These are phyloP conservation scores for Idaea biselata DNA, from an alignment of 2,888 invertebrate genomes.

Conservation along the genomic window DNA sequence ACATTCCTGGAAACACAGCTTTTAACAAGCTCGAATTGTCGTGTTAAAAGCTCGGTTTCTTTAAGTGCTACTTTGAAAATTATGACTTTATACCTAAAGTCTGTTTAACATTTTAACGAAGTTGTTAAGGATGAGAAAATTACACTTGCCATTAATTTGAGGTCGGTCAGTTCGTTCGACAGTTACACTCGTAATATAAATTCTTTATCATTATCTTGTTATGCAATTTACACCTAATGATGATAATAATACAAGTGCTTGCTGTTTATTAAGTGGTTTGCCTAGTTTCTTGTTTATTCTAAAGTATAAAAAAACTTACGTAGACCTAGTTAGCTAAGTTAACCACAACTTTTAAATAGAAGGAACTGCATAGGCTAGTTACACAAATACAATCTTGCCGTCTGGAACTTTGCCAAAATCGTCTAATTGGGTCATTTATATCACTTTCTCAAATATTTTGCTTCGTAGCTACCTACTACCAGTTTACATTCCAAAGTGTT, in stretches of 20 bases:
- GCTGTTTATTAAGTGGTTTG: conserved; percentile 25
- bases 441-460: conserved; percentile 50
- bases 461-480: conserved; percentile 18
- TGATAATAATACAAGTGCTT: conserved; percentile 30
- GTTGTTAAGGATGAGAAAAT: conserved; percentile 39
- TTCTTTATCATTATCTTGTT: conserved; percentile 38
- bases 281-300: conserved; percentile 14
- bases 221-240: conserved; percentile 38
- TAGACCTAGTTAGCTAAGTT: conserved; percentile 28
- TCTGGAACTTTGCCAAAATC: conserved; percentile 60
- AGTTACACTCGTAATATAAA: conserved; percentile 23
- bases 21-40: neutral
- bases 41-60: neutral
- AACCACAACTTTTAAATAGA: conserved; percentile 46
- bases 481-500: conserved; percentile 33
- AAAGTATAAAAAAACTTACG: neutral
- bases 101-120: conserved; percentile 41
- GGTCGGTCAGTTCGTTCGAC: conserved; percentile 36
- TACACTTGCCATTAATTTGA: conserved; percentile 36
- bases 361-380: conserved; percentile 39
- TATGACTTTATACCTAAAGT: conserved; percentile 14
- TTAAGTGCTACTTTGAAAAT: neutral
- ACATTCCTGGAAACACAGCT: conserved; percentile 21
- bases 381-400: neutral
- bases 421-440: conserved; percentile 63